Percentiles rank a stretch among this genome's conserved stretches.
These are phyloP conservation scores for Drosophila sturtevanti DNA, from an alignment of 1,140 invertebrate genomes.

Conservation along the genomic window DNA sequence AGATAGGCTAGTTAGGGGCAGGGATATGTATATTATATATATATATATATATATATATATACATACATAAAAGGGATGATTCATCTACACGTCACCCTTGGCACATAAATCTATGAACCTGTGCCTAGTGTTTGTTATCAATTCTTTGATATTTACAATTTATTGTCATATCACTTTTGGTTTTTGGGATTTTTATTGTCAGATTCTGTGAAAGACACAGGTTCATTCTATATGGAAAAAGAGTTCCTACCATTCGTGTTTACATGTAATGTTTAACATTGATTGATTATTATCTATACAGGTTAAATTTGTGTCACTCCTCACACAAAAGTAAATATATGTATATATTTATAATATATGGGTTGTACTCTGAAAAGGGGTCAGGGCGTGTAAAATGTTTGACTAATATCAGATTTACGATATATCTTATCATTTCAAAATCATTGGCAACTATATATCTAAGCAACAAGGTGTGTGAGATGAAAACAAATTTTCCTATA, in stretches of 20 bases:
- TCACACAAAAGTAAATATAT: no score
- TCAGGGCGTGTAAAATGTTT: slow-evolving; percentile 12
- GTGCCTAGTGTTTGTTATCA: background rate
- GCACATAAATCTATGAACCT: no score
- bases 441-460: no score
- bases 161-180: background rate
- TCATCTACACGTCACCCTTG: background rate
- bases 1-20: background rate
- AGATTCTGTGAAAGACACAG: no score
- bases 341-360: background rate
- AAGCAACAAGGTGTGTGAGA: background rate
- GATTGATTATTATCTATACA: slow-evolving; percentile 32
- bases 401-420: background rate
- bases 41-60: no score
- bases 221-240: background rate
- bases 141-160: background rate
- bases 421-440: background rate
- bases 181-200: background rate
- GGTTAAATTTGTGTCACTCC: background rate
- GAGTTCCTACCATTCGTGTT: background rate
- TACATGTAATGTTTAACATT: slow-evolving; percentile 22
- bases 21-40: background rate
- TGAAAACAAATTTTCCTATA: background rate
- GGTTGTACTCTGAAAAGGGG: background rate
- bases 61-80: no score